Percentiles rank a stretch among this genome's conserved stretches.
Conservation (phyloP, 2,113 vertebrate genomes). For the Passer domesticus region DNA sequence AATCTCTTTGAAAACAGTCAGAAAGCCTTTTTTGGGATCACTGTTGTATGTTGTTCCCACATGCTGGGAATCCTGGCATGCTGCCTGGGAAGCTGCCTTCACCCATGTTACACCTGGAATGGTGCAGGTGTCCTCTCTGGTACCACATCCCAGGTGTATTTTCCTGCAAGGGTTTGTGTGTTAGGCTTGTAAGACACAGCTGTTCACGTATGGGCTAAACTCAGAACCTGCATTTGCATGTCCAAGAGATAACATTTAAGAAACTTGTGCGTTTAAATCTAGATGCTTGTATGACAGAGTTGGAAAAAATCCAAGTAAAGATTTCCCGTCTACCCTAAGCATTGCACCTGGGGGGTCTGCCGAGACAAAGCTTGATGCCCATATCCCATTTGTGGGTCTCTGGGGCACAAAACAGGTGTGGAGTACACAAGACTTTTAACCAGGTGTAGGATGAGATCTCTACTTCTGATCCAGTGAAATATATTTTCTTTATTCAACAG, state of each 20-base stretch:
- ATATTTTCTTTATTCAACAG: not conserved
- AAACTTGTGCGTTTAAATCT: not conserved
- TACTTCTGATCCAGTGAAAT: not conserved
- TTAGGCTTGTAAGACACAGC: not conserved
- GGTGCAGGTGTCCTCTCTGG: not conserved
- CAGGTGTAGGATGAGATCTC: not conserved
- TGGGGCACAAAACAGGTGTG: not conserved
- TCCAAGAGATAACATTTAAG: not conserved
- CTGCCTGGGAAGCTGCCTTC: not conserved
- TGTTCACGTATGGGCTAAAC: not conserved
- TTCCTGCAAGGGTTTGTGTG: not conserved
- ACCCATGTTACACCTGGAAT: not conserved
- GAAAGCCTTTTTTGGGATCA: not conserved
- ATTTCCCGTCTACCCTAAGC: not conserved
- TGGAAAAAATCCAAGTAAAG: not conserved
- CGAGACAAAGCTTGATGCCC: not conserved
- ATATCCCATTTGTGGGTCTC: not conserved
- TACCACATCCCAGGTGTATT: not conserved
- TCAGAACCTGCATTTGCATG: not conserved
- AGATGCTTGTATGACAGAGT: not conserved
- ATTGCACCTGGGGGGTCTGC: not conserved
- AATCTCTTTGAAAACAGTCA: not conserved
- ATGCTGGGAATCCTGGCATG: rapidly evolving
- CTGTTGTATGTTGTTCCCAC: not conserved
- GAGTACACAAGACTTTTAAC: not conserved